Conservation (phyloP, 2,888 invertebrate genomes). For the Salticus scenicus region DNA sequence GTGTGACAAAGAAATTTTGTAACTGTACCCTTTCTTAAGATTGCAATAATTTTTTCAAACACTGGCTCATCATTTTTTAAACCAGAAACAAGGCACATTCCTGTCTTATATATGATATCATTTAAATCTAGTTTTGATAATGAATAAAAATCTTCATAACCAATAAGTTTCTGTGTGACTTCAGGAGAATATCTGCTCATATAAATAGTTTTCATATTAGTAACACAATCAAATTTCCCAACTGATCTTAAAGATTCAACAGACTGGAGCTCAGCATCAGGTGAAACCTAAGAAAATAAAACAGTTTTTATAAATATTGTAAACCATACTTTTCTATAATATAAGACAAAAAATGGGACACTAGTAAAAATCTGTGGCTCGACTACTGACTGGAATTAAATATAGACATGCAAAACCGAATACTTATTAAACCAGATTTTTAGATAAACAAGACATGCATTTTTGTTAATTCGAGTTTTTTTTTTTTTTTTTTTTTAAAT, state of each 20-base stretch:
- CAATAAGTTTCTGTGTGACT: neutral
- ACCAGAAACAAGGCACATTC: neutral
- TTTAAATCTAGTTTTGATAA: neutral
- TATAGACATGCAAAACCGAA: too few relatives aligned
- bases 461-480: too few relatives aligned
- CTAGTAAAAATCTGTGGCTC: too few relatives aligned
- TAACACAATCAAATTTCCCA: neutral
- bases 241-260: neutral
- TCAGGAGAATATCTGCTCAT: neutral
- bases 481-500: too few relatives aligned
- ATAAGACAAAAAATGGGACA: too few relatives aligned
- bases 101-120: neutral
- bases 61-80: conserved; percentile 6
- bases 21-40: neutral
- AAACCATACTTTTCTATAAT: too few relatives aligned
- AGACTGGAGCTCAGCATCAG: too few relatives aligned
- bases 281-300: too few relatives aligned
- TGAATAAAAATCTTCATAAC: conserved; percentile 1
- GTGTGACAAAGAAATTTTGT: neutral
- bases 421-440: too few relatives aligned
- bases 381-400: too few relatives aligned
- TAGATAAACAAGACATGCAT: too few relatives aligned
- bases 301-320: too few relatives aligned
- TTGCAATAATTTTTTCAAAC: neutral
- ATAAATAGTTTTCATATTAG: neutral